These are phyloP conservation scores for Tichodroma muraria DNA, from an alignment of 2,113 vertebrate genomes.

Conservation along the genomic window DNA sequence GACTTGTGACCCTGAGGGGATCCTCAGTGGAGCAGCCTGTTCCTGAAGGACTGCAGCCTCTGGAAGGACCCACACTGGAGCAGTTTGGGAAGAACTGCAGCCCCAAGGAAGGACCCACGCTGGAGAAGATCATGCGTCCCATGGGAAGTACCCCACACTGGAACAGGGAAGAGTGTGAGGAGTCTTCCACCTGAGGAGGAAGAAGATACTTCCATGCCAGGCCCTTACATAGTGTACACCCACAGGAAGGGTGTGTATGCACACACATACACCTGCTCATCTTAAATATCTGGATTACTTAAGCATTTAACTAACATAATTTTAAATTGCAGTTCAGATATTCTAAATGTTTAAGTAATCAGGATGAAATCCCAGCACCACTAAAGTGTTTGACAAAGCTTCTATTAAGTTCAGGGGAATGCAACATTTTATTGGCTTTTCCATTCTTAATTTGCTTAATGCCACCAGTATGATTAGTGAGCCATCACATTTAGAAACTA, in stretches of 20 bases:
- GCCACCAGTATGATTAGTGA: not conserved
- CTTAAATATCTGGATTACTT: not conserved
- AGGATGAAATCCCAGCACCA: not conserved
- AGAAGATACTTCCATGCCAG: not conserved
- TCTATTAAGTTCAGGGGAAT: not conserved
- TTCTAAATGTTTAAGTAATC: not conserved
- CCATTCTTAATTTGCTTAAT: not conserved
- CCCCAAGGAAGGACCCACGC: not conserved
- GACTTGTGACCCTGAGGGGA: not conserved
- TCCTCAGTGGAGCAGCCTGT: not conserved
- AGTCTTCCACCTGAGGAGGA: not conserved
- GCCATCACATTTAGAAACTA: not conserved
- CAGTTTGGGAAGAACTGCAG: not conserved
- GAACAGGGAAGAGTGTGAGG: not conserved
- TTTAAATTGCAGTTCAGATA: not conserved
- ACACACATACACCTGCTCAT: not conserved
- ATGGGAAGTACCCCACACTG: not conserved
- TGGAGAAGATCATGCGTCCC: not conserved
- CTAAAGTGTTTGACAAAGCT: not conserved
- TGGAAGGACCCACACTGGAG: not conserved
- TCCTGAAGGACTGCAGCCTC: not conserved
- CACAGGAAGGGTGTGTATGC: not conserved
- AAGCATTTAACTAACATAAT: conserved; percentile 25
- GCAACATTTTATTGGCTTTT: not conserved
- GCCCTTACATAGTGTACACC: not conserved